Base-by-base conservation (phyloP, 2,797 vertebrate species). In the Dendrocincla fuliginosa region DNA sequence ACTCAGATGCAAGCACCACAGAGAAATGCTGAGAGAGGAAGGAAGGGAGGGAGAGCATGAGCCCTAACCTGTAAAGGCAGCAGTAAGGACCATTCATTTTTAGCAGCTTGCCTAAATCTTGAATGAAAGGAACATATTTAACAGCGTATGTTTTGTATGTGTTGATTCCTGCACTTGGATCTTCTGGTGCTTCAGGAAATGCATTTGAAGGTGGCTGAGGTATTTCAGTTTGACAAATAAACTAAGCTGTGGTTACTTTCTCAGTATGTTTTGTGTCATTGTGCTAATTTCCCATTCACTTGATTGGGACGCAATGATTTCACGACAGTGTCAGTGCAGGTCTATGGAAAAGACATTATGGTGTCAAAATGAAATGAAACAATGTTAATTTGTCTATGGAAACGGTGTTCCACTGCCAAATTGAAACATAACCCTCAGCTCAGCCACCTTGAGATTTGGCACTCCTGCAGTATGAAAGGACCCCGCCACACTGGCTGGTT, bases 301-400 rank as follows among this genome's bases (percentile, higher is more conserved):
- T 90, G 97, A 95, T 86, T 90, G 90, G 96, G 95, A 96, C 46
- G 94, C 96, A 84, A 37, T 86, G 96, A 96, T 97, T 96, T 96
- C 96, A 93, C 5, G 92, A 93, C 89, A 76, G 49, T 96, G 97
- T 96, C 97, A 97, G 95, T 71, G 86, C 83, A 78, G 95, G 97
- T 97, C 94, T 97, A 91, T 95, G 95, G 97, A 97, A 97, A 97
- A 97, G 93, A 97, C 93, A 96, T 97, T 94, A 97, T 3, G 75
- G 94, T 96, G 95, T 97, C 97, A 95, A 68, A 94, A 96, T 83
- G 95, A 93, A 92, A 95, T 87, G 96, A 93, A 97, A 96, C 89
- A 87, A 90, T 91, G 95, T 94, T 97, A 96, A 96, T 97, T 96
- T 96, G 96, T 96, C 95, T 95, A 88, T 91, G 96, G 96, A 97